phyloP scores from a whole-genome alignment of 1,140 invertebrate species.

The Charaxes varanes region DNA sequence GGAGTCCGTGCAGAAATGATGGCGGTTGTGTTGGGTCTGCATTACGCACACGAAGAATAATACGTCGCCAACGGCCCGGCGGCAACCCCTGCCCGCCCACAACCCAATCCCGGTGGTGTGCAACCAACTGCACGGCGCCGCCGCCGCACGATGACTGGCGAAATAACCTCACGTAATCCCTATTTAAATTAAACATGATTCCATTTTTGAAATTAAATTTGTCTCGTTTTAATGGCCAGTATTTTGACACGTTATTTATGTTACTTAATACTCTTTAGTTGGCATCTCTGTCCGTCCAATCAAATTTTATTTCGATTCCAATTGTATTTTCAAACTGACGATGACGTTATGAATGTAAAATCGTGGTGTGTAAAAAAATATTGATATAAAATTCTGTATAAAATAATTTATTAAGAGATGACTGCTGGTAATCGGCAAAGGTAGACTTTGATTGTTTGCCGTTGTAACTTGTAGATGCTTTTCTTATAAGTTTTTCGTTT shows the following conservation, averaged over 20 bases:
- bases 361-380: slow-evolving; percentile 49
- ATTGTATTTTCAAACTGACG: slow-evolving; percentile 21
- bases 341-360: slow-evolving; percentile 41
- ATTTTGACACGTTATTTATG: slow-evolving; percentile 13
- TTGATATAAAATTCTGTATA: slow-evolving; percentile 47
- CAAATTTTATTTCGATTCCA: slow-evolving; percentile 48
- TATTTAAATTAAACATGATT: slow-evolving; percentile 12
- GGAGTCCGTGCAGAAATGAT: slow-evolving; percentile 88
- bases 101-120: slow-evolving; percentile 90
- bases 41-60: slow-evolving; percentile 82
- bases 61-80: slow-evolving; percentile 83
- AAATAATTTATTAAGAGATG: slow-evolving; percentile 55
- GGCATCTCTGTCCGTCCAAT: slow-evolving; percentile 65
- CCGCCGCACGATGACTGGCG: slow-evolving; percentile 48
- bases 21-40: slow-evolving; percentile 91
- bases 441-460: slow-evolving; percentile 41
- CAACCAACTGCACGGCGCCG: slow-evolving; percentile 71
- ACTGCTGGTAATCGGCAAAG: slow-evolving; percentile 45
- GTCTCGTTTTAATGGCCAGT: slow-evolving; percentile 24
- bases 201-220: slow-evolving; percentile 16
- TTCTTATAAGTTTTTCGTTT: slow-evolving; percentile 27
- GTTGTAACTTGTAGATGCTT: slow-evolving; percentile 54
- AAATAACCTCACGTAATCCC: slow-evolving; percentile 58
- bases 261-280: slow-evolving; percentile 23
- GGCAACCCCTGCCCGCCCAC: slow-evolving; percentile 87